Percentiles rank a stretch among this genome's conserved stretches.
Evolutionary conservation across 2,113 vertebrate species (phyloP).

Genomic region (Recurvirostra avosetta): DNA sequence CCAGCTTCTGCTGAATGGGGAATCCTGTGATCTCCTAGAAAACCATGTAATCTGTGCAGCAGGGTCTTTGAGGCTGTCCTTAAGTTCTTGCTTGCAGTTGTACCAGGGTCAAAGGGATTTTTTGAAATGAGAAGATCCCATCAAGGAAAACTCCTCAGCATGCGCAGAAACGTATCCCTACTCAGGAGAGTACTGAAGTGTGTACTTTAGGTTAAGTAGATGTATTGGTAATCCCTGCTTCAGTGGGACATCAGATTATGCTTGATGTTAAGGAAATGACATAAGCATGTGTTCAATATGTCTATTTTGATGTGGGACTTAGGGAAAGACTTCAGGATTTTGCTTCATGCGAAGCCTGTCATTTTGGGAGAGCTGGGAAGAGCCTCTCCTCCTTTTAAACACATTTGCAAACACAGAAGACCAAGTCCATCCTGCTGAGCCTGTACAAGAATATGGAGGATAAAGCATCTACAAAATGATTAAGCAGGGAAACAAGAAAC

Average conservation of each 20-base stretch:
- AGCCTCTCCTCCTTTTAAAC: neutral
- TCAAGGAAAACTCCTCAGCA: neutral
- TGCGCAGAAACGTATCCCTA: neutral
- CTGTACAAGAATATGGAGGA: neutral
- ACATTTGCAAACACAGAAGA: neutral
- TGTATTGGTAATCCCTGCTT: neutral
- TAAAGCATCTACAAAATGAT: neutral
- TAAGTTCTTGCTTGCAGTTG: neutral
- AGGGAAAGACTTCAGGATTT: neutral
- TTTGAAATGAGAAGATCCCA: neutral
- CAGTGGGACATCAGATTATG: neutral
- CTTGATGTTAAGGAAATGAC: neutral
- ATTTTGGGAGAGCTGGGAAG: neutral
- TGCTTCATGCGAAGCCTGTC: neutral
- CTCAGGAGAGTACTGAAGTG: neutral
- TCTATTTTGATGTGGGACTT: neutral
- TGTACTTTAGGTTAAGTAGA: neutral
- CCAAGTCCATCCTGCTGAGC: neutral
- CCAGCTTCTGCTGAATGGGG: neutral
- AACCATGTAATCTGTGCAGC: neutral
- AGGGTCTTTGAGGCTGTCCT: neutral
- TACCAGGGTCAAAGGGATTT: neutral
- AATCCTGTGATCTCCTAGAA: neutral
- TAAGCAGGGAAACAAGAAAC: neutral
- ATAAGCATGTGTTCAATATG: neutral